phyloP scores from a whole-genome alignment of 1,140 invertebrate species.

The Triops longicaudatus region DNA sequence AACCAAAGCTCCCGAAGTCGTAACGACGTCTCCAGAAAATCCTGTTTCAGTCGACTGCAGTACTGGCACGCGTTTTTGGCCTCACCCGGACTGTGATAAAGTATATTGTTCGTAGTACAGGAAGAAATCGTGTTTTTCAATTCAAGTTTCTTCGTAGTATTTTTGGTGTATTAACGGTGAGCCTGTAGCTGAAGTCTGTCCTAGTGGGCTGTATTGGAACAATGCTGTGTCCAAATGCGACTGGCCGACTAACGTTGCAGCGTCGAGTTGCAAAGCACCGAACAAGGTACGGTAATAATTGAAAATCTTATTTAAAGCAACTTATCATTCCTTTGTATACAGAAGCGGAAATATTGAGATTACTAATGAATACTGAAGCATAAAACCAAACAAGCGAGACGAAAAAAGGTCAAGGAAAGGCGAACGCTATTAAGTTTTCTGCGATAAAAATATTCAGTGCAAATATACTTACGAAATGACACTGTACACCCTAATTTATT shows the following conservation, averaged over 20 bases:
- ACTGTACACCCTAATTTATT: not conserved
- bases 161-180: constrained; percentile 37
- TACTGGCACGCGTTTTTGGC: constrained; percentile 22
- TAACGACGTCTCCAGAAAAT: constrained; percentile 29
- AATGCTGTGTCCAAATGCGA: constrained; percentile 29
- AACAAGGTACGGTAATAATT: not conserved
- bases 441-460: not conserved
- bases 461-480: not conserved
- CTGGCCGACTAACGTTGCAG: constrained; percentile 32
- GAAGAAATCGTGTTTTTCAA: not conserved
- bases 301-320: not conserved
- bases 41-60: constrained; percentile 29
- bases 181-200: constrained; percentile 34
- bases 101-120: constrained; percentile 7
- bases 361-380: no score
- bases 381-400: not conserved
- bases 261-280: constrained; percentile 30
- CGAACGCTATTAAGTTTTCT: not conserved
- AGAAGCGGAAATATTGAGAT: no score
- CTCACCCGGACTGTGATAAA: constrained; percentile 33
- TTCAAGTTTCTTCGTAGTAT: constrained; percentile 31
- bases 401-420: not conserved
- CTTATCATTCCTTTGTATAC: not conserved
- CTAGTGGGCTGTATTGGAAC: constrained; percentile 34
- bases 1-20: constrained; percentile 20